phyloP scores from a whole-genome alignment of 2,113 vertebrate species.

The Entelurus aequoreus region DNA sequence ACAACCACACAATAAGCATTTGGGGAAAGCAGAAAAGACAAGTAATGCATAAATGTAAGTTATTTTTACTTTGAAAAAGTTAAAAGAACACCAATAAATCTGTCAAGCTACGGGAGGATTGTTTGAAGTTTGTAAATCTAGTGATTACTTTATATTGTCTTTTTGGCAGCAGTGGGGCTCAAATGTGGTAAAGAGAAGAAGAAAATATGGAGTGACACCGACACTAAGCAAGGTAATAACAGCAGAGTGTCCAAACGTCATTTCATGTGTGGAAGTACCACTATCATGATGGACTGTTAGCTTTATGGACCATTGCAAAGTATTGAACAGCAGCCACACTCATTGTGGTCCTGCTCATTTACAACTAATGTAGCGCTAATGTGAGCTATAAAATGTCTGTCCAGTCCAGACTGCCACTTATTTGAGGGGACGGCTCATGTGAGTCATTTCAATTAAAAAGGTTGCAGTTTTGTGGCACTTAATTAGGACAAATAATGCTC shows the following conservation, averaged over 20 bases:
- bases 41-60: neutral
- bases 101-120: neutral
- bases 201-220: no score
- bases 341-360: conserved; percentile 47
- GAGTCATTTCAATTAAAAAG: conserved; percentile 22
- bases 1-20: neutral
- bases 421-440: conserved; percentile 47
- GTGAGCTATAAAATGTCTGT: conserved; percentile 52
- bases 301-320: conserved; percentile 44
- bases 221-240: conserved; percentile 28
- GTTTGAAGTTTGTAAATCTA: neutral
- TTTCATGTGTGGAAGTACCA: conserved; percentile 32
- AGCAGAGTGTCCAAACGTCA: conserved; percentile 40
- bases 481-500: conserved; percentile 36
- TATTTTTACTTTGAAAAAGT: neutral
- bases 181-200: neutral
- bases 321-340: conserved; percentile 32
- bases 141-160: neutral
- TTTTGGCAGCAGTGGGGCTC: neutral
- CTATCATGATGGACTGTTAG: conserved; percentile 38
- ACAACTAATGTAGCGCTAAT: conserved; percentile 51
- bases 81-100: neutral
- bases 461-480: conserved; percentile 34
- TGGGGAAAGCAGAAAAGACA: neutral
- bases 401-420: conserved; percentile 28